Base-by-base conservation (phyloP, 2,888 invertebrate species). In the Dendrolimus pini region DNA sequence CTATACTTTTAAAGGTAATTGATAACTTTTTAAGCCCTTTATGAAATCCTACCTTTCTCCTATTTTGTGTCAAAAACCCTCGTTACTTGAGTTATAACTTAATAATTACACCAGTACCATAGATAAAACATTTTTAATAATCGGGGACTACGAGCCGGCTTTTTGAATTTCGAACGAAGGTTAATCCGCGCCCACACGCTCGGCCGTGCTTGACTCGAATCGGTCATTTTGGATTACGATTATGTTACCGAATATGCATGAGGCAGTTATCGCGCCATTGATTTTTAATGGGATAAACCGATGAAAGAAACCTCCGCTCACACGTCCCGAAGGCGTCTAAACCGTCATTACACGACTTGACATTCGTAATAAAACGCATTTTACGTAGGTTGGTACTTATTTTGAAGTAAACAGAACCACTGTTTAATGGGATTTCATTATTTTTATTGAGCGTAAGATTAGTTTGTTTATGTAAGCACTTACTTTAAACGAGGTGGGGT, bases 161-260 rank as follows among this genome's bases (percentile, higher is more conserved):
- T 64, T 67, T 66, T 64, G 65, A 63, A 66, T 71, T 71, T 67
- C 70, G 77, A 47, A 47, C 47, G 12, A 75, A 78, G 75, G 76
- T 78, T 81, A 82, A 83, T 80, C 80, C 78, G 64, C 82, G 75
- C 87, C 87, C 78, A 88, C 85, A 79, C 80, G 66, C 47, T 47
- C 47, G 12, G 12, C 47, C 47, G 47, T 47, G 47, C 47, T 47
- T 63, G 75, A 71, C 77, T 71, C 75, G 87, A 89, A 89, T 88
- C 87, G 83, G 75, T 85, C 85, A 83, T 85, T 47, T 85, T 75
- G 78, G 80, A 83, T 85, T 84, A 85, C 77, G 77, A 82, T 85
- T 85, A 83, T 77, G 72, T 75, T 72, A 73, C 82, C 75, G 83
- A 83, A 84, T 84, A 84, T 81, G 80, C 78, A 82, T 83, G 82